A percentile compares a stretch with the other conserved stretches of the same genome.
These are phyloP conservation scores for Castor canadensis DNA, from an alignment of 2,113 vertebrate genomes.

Conservation along the genomic window DNA sequence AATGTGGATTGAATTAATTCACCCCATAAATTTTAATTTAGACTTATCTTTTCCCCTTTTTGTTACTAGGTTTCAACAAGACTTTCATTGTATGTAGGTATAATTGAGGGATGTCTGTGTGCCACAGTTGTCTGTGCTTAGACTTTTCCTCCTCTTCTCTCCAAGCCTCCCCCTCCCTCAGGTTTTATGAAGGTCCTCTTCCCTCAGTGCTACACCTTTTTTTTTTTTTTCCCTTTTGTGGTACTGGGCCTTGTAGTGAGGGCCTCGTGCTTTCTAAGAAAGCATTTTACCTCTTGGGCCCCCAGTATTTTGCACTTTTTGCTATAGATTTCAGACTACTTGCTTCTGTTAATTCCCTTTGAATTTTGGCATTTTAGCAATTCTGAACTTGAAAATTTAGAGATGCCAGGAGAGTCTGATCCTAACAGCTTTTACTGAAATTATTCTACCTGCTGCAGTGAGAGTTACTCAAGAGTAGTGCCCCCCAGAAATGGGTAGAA, in stretches of 20 bases:
- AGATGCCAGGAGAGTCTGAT: not conserved
- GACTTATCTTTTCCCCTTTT: not conserved
- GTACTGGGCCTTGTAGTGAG: too few relatives aligned
- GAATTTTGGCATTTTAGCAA: not conserved
- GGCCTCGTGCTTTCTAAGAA: too few relatives aligned
- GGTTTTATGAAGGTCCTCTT: not conserved
- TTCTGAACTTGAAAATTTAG: constrained; percentile 13
- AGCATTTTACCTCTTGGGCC: too few relatives aligned
- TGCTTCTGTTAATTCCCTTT: not conserved
- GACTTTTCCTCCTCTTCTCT: too few relatives aligned
- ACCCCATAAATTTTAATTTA: constrained; percentile 16
- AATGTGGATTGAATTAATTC: constrained; percentile 27
- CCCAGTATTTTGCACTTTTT: not conserved
- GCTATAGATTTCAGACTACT: not conserved
- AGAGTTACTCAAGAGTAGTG: not conserved
- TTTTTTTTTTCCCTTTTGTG: too few relatives aligned
- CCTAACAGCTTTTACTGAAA: not conserved
- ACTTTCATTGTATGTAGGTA: not conserved
- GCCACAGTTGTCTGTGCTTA: not conserved
- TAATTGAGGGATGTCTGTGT: not conserved
- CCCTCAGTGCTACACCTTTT: too few relatives aligned
- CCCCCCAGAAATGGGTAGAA: not conserved
- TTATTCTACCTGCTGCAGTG: not conserved
- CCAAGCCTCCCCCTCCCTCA: not conserved
- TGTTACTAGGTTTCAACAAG: not conserved